Base-by-base conservation (phyloP, 2,888 invertebrate genomes). In the Branchipolynoe longqiensis region DNA sequence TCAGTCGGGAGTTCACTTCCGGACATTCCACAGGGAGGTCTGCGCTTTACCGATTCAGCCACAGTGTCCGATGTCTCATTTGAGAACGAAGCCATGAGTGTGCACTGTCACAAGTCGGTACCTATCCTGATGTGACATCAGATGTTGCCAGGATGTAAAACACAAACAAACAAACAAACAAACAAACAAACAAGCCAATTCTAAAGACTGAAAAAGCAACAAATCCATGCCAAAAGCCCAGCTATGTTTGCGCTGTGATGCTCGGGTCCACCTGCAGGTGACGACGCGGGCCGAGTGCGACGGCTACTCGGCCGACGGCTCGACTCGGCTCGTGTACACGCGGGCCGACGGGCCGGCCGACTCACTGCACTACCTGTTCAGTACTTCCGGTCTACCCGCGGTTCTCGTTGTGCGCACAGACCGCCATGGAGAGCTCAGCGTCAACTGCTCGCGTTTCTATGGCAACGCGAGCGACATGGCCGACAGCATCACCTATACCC, bases 281-380 rank as follows among this genome's bases (percentile, higher is more conserved):
- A 6, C 6, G 12, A 25, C 62, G n/a, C 25, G n/a, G 62, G 8
- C 6, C n/a, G 6, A 14, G 6, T 62, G 69, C 33, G 36, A 69
- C 38, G 69, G n/a, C 3, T 31, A 31, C 4, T 4, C 4, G 33
- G 36, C 33, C 4, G 28, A 22, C 3, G 22, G 18, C 18, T 3
- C 33, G 8, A n/a, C 2, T 1, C 41, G n/a, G 2, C 48, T 86
- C 22, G 83, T 81, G 25, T 31, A 84, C 59, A 69, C 84, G 14
- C 56, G 31, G n/a, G 95, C 96, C 0, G 94, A 94, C 33, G 95
- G 96, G 0, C 86, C 92, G 0, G 92, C 94, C 73, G 96, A 96
- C 91, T 95, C 95, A 0, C 91, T 96, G 0, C 96, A 96, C 91
- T 96, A 96, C 91, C 89, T 96, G 74, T 96, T 96, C 95, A 96